These are phyloP conservation scores for Sminthurides aquaticus DNA, from an alignment of 2,888 invertebrate genomes.

Conservation along the genomic window DNA sequence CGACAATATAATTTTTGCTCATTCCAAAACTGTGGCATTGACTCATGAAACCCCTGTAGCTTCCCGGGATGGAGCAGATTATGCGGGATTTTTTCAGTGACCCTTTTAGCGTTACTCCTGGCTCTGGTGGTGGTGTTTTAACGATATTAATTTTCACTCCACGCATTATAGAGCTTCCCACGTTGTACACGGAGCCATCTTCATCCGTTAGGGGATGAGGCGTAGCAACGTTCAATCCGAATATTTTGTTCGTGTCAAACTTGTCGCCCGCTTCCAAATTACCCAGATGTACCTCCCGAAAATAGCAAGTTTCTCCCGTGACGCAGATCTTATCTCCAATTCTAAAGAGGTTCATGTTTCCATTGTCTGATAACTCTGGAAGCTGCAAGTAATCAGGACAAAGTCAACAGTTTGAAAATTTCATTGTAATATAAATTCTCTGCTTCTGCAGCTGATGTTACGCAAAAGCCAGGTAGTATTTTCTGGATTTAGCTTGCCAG, in stretches of 20 bases:
- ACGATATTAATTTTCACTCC: conserved; percentile 37
- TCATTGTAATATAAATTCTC: too few relatives aligned
- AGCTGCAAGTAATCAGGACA: too few relatives aligned
- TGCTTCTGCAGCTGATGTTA: too few relatives aligned
- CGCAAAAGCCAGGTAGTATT: too few relatives aligned
- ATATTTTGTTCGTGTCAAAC: conserved; percentile 46
- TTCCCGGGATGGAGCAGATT: conserved; percentile 30
- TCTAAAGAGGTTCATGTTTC: conserved; percentile 24
- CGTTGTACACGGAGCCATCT: conserved; percentile 46
- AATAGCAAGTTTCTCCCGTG: conserved; percentile 35
- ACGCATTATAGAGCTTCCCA: conserved; percentile 47
- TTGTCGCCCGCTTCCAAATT: conserved; percentile 47
- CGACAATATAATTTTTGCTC: conserved; percentile 51
- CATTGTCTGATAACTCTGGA: conserved; percentile 33
- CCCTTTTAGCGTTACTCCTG: conserved; percentile 4
- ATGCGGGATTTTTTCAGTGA: conserved; percentile 34
- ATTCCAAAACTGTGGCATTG: conserved; percentile 51
- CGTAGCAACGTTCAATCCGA: conserved; percentile 47
- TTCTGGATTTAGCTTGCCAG: too few relatives aligned
- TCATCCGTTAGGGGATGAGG: conserved; percentile 47
- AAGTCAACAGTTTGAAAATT: too few relatives aligned
- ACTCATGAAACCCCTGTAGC: conserved; percentile 14
- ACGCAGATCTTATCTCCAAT: conserved; percentile 27
- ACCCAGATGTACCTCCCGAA: conserved; percentile 49
- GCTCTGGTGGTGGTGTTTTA: conserved; percentile 34